phyloP scores from a whole-genome alignment of 2,888 invertebrate species.

The Melieria picta region DNA sequence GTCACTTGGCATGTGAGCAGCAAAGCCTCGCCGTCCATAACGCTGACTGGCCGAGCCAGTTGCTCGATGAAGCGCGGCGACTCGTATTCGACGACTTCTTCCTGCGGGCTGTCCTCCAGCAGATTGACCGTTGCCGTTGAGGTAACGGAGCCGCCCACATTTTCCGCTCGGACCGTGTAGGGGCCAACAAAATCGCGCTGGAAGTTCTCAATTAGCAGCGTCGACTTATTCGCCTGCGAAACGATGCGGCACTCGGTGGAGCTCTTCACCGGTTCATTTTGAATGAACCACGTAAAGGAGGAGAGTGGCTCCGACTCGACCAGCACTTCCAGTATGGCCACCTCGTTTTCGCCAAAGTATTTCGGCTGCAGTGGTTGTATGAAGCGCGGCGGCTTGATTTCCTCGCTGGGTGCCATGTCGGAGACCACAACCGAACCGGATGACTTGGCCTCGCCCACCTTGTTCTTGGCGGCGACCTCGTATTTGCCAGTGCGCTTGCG shows the following conservation, averaged over 20 bases:
- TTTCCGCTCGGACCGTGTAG: constrained; percentile 89
- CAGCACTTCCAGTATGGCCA: constrained; percentile 80
- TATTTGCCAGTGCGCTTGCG: constrained; percentile 88
- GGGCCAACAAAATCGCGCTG: constrained; percentile 77
- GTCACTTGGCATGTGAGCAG: constrained; percentile 77
- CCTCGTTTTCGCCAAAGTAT: constrained; percentile 77
- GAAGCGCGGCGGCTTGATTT: constrained; percentile 78
- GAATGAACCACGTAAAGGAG: constrained; percentile 88
- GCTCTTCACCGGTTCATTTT: constrained; percentile 76
- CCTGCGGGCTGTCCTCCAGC: constrained; percentile 67
- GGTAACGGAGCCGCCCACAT: constrained; percentile 89
- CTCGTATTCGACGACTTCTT: constrained; percentile 71
- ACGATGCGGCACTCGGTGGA: constrained; percentile 78
- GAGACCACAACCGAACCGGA: constrained; percentile 84
- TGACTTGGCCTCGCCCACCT: constrained; percentile 80
- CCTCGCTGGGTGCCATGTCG: constrained; percentile 70
- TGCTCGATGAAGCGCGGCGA: constrained; percentile 83
- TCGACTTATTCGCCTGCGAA: constrained; percentile 80
- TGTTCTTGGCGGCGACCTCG: constrained; percentile 84
- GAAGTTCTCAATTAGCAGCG: constrained; percentile 79
- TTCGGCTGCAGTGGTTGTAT: constrained; percentile 77
- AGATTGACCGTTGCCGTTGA: constrained; percentile 80
- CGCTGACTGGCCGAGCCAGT: constrained; percentile 74
- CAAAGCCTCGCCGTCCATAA: constrained; percentile 92
- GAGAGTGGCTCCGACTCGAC: constrained; percentile 82